phyloP scores from a whole-genome alignment of 2,888 invertebrate genomes.

The Eupeodes luniger region DNA sequence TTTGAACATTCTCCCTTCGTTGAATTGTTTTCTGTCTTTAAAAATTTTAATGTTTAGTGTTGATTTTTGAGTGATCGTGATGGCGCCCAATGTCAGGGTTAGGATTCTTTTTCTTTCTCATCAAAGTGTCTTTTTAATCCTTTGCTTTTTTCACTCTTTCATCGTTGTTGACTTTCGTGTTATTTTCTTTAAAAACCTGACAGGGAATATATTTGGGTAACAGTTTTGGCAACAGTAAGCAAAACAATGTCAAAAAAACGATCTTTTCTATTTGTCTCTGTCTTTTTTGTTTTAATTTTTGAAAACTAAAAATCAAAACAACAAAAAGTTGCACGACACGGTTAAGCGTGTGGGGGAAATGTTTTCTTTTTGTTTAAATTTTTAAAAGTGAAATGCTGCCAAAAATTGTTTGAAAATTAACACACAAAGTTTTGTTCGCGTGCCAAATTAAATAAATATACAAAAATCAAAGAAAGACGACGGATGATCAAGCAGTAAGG shows the following conservation, averaged over 20 bases:
- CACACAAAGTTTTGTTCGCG: constrained; percentile 62
- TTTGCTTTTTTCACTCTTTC: constrained; percentile 11
- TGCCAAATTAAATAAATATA: constrained; percentile 62
- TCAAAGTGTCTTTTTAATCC: constrained; percentile 18
- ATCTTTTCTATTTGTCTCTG: constrained; percentile 48
- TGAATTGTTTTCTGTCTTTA: neutral
- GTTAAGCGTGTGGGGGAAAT: constrained; percentile 1
- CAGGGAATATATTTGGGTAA: constrained; percentile 29
- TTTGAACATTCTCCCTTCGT: neutral
- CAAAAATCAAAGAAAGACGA: neutral
- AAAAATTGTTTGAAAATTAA: constrained; percentile 51
- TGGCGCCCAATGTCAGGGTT: constrained; percentile 60
- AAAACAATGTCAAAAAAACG: constrained; percentile 51
- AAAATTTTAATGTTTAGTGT: neutral
- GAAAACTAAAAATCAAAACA: constrained; percentile 37
- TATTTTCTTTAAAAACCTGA: constrained; percentile 45
- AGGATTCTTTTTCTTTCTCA: neutral
- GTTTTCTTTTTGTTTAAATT: neutral
- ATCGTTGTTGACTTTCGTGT: constrained; percentile 2
- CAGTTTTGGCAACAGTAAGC: constrained; percentile 56
- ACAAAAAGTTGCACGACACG: neutral
- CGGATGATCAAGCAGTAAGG: no score
- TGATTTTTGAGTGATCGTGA: constrained; percentile 30
- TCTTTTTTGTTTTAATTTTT: constrained; percentile 28
- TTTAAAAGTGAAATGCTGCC: constrained; percentile 28